Conservation (phyloP, 2,113 vertebrate genomes). For the Protobothrops flavoviridis region DNA sequence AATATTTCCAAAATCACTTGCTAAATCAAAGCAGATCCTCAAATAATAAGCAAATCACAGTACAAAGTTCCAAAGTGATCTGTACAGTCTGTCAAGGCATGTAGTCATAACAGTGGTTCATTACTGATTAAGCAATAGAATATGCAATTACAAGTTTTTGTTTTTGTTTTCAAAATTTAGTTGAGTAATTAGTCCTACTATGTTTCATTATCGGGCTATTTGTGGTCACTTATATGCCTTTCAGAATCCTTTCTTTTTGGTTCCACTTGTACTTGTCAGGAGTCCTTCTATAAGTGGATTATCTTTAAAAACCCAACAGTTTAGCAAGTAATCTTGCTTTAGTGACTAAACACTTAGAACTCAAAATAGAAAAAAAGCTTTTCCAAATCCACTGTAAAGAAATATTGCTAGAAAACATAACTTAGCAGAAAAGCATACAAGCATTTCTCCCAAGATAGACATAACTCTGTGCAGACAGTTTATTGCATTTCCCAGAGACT, state of each 20-base stretch:
- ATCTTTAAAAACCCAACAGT: not conserved
- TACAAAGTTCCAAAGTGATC: not conserved
- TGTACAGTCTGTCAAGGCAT: not conserved
- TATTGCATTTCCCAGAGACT: not conserved
- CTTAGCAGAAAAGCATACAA: not conserved
- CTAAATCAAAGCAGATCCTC: conserved; percentile 2
- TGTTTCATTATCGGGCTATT: not conserved
- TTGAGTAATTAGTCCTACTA: not conserved
- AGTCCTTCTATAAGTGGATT: fast-evolving
- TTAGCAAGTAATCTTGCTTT: not conserved
- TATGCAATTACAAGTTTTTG: not conserved
- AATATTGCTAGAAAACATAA: not conserved
- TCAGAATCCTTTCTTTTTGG: fast-evolving
- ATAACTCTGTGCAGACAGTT: fast-evolving
- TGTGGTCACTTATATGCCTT: not conserved
- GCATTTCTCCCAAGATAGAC: not conserved
- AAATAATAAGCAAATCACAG: conserved; percentile 30
- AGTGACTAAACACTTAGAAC: not conserved
- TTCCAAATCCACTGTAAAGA: not conserved
- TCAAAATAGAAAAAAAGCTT: not conserved
- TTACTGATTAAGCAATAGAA: not conserved
- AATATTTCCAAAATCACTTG: conserved; percentile 19
- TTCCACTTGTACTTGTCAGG: not conserved
- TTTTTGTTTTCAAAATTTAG: not conserved
- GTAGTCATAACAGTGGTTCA: not conserved